Conservation (phyloP, 2,113 vertebrate genomes). For the Fregetta grallaria region DNA sequence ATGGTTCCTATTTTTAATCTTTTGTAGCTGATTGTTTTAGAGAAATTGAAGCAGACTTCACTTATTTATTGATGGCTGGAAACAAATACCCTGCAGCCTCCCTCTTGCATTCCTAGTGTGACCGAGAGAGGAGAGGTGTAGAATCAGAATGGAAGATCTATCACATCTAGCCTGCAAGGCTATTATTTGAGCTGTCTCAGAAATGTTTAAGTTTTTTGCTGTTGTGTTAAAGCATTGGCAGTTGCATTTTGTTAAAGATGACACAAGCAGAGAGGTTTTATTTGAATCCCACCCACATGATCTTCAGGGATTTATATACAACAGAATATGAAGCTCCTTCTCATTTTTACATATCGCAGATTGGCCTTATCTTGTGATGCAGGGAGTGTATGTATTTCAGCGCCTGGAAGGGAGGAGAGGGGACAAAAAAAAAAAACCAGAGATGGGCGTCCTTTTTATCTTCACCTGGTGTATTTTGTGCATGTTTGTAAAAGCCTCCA, state of each 20-base stretch:
- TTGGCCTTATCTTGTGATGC: background rate
- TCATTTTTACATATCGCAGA: background rate
- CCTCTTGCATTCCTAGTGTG: background rate
- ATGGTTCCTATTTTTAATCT: slow-evolving; percentile 45
- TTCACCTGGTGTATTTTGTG: background rate
- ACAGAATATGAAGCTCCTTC: background rate
- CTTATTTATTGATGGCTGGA: slow-evolving; percentile 42
- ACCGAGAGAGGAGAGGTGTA: background rate
- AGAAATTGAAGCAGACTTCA: slow-evolving; percentile 41
- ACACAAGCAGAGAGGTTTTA: background rate
- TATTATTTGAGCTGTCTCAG: slow-evolving; percentile 34
- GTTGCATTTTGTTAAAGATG: slow-evolving; percentile 13
- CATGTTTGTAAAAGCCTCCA: background rate
- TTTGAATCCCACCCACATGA: slow-evolving; percentile 8
- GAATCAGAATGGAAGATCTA: slow-evolving; percentile 22
- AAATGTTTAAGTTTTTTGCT: slow-evolving; percentile 24
- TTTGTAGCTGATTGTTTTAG: slow-evolving; percentile 35
- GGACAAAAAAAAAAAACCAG: background rate
- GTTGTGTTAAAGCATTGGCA: background rate
- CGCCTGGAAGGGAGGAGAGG: background rate
- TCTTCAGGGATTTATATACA: slow-evolving; percentile 29
- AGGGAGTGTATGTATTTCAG: background rate
- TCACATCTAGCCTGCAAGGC: background rate
- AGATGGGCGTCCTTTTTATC: background rate
- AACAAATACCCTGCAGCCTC: background rate